Conservation (phyloP, 2,797 vertebrate species). For the Centroberyx gerrardi region DNA sequence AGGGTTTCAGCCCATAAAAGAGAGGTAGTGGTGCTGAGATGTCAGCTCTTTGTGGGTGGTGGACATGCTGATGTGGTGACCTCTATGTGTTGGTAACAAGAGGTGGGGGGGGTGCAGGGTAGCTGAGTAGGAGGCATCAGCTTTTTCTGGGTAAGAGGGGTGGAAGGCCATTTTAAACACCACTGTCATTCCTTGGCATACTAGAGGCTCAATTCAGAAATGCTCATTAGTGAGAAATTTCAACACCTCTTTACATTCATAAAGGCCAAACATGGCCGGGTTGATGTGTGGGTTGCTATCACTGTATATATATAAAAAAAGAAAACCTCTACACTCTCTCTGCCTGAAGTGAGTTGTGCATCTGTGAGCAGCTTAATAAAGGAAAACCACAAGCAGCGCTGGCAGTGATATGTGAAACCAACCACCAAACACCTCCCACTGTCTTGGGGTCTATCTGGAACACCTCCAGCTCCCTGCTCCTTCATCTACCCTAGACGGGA, state of each 20-base stretch:
- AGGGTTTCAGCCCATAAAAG: slow-evolving; percentile 29
- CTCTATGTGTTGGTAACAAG: slow-evolving; percentile 72
- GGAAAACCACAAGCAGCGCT: slow-evolving; percentile 58
- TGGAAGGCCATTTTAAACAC: slow-evolving; percentile 58
- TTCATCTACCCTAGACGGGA: slow-evolving; percentile 36
- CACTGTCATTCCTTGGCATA: slow-evolving; percentile 35
- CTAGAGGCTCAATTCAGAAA: slow-evolving; percentile 27
- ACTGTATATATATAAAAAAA: slow-evolving; percentile 19
- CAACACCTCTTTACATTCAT: not conserved
- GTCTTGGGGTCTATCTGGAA: slow-evolving; percentile 67
- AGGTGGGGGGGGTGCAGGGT: slow-evolving; percentile 51
- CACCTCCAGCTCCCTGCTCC: slow-evolving; percentile 59
- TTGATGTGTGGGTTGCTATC: not conserved
- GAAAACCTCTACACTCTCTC: slow-evolving; percentile 1
- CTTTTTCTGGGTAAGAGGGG: slow-evolving; percentile 36
- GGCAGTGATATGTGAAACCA: slow-evolving; percentile 66
- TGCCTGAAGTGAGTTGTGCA: slow-evolving; percentile 33
- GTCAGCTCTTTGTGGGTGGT: slow-evolving; percentile 70
- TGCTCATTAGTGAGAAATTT: not conserved
- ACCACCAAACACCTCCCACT: slow-evolving; percentile 63
- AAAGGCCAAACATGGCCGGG: not conserved
- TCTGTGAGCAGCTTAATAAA: slow-evolving; percentile 67
- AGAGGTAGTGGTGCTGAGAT: slow-evolving; percentile 67
- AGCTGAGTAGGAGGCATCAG: slow-evolving; percentile 48
- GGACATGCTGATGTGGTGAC: slow-evolving; percentile 78